Evolutionary conservation across 2,888 invertebrate species (phyloP).

Genomic region (Tortricodes alternella): DNA sequence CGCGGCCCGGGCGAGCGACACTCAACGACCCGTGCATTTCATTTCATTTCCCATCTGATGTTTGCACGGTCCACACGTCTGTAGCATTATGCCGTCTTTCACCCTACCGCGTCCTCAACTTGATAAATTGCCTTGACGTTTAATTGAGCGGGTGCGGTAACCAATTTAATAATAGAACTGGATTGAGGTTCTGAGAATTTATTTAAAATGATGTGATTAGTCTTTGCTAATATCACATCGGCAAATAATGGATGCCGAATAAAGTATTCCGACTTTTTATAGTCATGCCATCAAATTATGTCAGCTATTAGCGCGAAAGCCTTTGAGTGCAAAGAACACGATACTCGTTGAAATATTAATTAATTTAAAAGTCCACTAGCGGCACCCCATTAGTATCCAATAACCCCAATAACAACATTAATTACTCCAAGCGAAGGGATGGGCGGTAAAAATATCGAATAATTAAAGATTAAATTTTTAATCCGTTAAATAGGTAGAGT

Average conservation of each 20-base stretch:
- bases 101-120: slow-evolving; percentile 41
- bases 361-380: slow-evolving; percentile 44
- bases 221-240: not conserved
- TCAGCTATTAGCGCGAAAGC: slow-evolving; percentile 11
- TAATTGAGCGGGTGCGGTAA: slow-evolving; percentile 42
- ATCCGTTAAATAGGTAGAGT: slow-evolving; percentile 61
- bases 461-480: slow-evolving; percentile 60
- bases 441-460: slow-evolving; percentile 50
- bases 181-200: slow-evolving; percentile 37
- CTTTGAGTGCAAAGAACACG: slow-evolving; percentile 25
- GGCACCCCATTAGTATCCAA: slow-evolving; percentile 43
- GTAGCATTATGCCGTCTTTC: slow-evolving; percentile 46
- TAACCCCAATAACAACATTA: slow-evolving; percentile 63
- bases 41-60: slow-evolving; percentile 68
- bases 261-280: not conserved
- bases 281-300: not conserved
- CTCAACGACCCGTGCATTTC: slow-evolving; percentile 51
- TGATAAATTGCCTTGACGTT: slow-evolving; percentile 55
- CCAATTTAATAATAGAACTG: slow-evolving; percentile 36
- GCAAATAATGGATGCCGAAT: not conserved
- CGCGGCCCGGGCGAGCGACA: slow-evolving; percentile 49
- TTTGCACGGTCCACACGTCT: slow-evolving; percentile 63
- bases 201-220: slow-evolving; percentile 5
- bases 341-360: slow-evolving; percentile 37
- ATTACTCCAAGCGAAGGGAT: slow-evolving; percentile 53